These are phyloP conservation scores for Burhinus oedicnemus DNA, from an alignment of 2,113 vertebrate genomes.

Conservation along the genomic window DNA sequence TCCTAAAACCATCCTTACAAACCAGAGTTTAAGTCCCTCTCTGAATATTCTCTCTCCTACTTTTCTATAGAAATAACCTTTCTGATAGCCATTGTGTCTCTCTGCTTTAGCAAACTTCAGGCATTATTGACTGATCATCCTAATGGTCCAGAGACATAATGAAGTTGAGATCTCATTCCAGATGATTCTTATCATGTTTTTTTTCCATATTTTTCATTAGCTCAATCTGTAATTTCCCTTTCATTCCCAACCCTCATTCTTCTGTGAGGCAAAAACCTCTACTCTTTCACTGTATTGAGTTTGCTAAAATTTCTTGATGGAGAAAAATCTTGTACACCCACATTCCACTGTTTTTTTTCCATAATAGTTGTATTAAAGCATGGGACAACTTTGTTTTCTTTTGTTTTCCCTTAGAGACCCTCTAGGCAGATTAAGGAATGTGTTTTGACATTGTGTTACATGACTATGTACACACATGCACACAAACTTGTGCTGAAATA, in stretches of 20 bases:
- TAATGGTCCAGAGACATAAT: background rate
- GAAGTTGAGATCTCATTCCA: background rate
- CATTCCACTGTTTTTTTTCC: background rate
- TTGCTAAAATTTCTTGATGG: background rate
- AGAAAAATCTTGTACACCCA: background rate
- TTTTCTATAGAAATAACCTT: background rate
- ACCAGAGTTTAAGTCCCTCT: background rate
- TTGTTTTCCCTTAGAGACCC: background rate
- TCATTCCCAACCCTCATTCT: background rate
- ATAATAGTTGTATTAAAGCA: background rate
- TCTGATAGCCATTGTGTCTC: background rate
- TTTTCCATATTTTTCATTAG: background rate
- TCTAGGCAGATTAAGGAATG: constrained; percentile 20
- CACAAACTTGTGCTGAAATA: background rate
- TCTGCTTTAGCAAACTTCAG: background rate
- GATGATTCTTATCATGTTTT: background rate
- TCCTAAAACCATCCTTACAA: background rate
- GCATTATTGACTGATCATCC: background rate
- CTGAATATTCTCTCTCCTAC: background rate
- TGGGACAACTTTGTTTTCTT: background rate
- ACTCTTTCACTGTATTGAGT: background rate
- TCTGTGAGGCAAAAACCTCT: background rate
- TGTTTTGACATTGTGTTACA: constrained; percentile 9
- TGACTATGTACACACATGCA: background rate
- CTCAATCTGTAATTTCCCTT: background rate